Base-by-base conservation (phyloP, 53 echinoderm and acorn worm genomes). In the Mesocentrotus franciscanus region DNA sequence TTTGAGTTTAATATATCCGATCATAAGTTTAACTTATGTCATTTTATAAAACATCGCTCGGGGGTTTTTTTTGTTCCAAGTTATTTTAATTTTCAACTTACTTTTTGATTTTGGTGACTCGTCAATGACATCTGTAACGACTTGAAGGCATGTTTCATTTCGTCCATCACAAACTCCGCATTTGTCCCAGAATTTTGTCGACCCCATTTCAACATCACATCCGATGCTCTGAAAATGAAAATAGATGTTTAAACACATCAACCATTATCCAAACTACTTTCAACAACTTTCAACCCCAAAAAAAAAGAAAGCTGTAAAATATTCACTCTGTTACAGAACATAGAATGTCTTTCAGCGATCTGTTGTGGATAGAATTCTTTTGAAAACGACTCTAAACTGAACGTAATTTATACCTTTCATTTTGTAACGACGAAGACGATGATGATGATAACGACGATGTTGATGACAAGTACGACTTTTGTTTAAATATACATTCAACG, bases 91-190 rank as follows among this genome's bases (percentile, higher is more conserved):
- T n/a, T 33, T 24, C n/a, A 87, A 68, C 95, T 94, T 62, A 94
- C 95, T 94, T 35, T 56, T 94, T 12, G 61, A 61, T 49, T 85
- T 94, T 7, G 95, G 95, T 0, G 55, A n/a, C 32, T 32, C 56
- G 56, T 94, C 95, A 35, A 68, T n/a, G 56, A 68, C 57, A 26
- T 94, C 87, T 34, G 71, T 85, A 1, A 85, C 56, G 64, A 94
- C 70, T 34, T 94, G 34, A 49, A 85, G 2, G 27, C 95, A 94
- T 1, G 95, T 94, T 36, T 36, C 64, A 68, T 94, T 94, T 33
- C 56, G 95, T 32, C 95, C 95, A 62, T 85, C 95, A 72, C 95
- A 94, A 10, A 94, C 87, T 68, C 95, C 95, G 30, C 95, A 94
- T 68, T 94, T 85, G 61, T 94, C 95, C 95, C 95, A 94, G 56